These are phyloP conservation scores for Nomada ferruginata DNA, from an alignment of 2,888 invertebrate genomes.

Conservation along the genomic window DNA sequence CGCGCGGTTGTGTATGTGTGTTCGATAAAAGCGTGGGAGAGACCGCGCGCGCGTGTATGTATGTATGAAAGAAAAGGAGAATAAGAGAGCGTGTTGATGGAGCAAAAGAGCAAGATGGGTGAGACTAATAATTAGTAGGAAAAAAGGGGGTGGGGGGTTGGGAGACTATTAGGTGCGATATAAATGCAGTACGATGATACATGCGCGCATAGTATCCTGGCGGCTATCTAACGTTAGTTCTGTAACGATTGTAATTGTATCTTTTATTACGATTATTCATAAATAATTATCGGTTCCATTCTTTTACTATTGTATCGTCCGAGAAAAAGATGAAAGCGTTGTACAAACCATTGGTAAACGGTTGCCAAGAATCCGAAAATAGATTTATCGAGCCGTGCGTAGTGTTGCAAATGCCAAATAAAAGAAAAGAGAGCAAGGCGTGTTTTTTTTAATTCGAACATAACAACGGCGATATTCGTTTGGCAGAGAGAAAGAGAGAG, in stretches of 20 bases:
- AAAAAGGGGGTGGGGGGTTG: slow-evolving; percentile 64
- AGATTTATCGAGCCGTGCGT: slow-evolving; percentile 71
- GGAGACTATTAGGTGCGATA: slow-evolving; percentile 68
- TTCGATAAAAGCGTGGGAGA: too few relatives aligned
- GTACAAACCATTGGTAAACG: slow-evolving; percentile 56
- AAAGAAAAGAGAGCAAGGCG: slow-evolving; percentile 58
- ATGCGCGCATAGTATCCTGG: slow-evolving; percentile 46
- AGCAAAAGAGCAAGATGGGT: slow-evolving; percentile 33
- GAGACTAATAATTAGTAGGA: slow-evolving; percentile 57
- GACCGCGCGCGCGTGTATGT: slow-evolving; percentile 20
- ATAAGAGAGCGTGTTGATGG: neutral
- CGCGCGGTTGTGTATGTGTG: neutral
- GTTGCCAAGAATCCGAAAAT: slow-evolving; percentile 50
- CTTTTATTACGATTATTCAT: slow-evolving; percentile 69
- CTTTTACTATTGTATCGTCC: slow-evolving; percentile 76
- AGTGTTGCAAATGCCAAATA: slow-evolving; percentile 79
- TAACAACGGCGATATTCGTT: slow-evolving; percentile 43
- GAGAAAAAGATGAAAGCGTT: slow-evolving; percentile 65
- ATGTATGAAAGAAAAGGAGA: slow-evolving; percentile 12
- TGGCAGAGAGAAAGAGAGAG: neutral
- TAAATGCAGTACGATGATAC: slow-evolving; percentile 42
- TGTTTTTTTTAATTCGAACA: slow-evolving; percentile 51
- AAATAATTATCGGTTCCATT: slow-evolving; percentile 73
- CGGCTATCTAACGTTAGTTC: slow-evolving; percentile 77
- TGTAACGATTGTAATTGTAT: slow-evolving; percentile 71